Base-by-base conservation (phyloP, 2,113 vertebrate genomes). In the Oxyura jamaicensis region DNA sequence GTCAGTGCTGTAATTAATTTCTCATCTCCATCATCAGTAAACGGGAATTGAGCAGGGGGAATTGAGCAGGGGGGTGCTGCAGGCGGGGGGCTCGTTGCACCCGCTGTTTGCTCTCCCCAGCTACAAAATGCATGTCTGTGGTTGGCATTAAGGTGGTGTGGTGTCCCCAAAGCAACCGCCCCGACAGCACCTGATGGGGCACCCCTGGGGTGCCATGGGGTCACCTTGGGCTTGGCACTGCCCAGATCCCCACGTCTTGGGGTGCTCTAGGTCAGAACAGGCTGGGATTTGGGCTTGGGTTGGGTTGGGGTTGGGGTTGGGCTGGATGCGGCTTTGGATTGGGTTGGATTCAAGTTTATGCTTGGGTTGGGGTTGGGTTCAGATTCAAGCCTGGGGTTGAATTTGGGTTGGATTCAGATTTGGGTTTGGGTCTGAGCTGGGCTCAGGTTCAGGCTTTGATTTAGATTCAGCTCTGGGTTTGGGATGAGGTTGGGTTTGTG, bases 241-340 rank as follows among this genome's bases (percentile, higher is more conserved):
- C 52, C 33, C 2, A 6, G 23, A 74, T 53, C 28, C 23, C 33
- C 68, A 41, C 0, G 1, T 7, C 8, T 22, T 0, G 0, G 31
- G 17, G 4, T 68, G 20, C 20, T 17, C 60, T 46, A 20, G 52
- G 28, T 29, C 41, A 22, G 50, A 59, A 52, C 8, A 35, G 16
- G n/a, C 7, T 68, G 31, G 8, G 14, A 8, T 20, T 65, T 81
- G 55, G 60, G 8, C 11, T 21, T 50, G n/a, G n/a, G 14, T 52
- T 79, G n/a, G 35, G 17, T 68, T 10, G 21, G 18, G 22, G 7
- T 71, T 76, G 5, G 2, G 25, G 5, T 72, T 19, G 29, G 41
- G 15, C 26, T 62, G 8, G 16, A 21, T 8, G 11, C 7, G 56
- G 33, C 6, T 6, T 7, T 7, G 6, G 31, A 2, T 39, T 14